Percentiles rank a stretch among this genome's conserved stretches.
These are phyloP conservation scores for Pteropus rufus DNA, from an alignment of 2,797 vertebrate genomes.

Conservation along the genomic window DNA sequence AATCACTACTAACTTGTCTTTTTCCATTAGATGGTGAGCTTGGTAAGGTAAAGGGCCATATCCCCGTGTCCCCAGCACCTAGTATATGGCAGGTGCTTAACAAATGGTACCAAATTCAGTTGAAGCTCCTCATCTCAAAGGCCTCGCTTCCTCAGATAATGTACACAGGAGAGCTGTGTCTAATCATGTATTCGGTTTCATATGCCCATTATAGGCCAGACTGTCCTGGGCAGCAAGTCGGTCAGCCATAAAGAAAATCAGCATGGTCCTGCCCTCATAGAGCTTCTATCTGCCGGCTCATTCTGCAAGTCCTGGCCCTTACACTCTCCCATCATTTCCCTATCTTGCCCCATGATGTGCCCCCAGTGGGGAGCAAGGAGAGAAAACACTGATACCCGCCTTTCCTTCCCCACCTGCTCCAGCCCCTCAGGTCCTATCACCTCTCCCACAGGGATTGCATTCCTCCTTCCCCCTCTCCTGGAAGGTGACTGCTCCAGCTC, in stretches of 20 bases:
- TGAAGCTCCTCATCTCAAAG: not conserved
- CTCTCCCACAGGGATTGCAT: not conserved
- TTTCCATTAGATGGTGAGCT: not conserved
- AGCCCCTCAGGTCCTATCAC: not conserved
- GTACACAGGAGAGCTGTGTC: not conserved
- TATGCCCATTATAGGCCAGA: not conserved
- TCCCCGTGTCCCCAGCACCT: not conserved
- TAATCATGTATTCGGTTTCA: not conserved
- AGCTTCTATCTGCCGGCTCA: not conserved
- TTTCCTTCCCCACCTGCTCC: not conserved
- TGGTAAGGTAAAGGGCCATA: not conserved
- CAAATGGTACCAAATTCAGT: not conserved
- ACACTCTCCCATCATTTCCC: not conserved
- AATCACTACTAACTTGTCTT: not conserved
- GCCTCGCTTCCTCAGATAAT: not conserved
- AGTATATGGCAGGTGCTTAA: not conserved
- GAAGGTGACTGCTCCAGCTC: constrained; percentile 51
- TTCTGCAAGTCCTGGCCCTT: not conserved
- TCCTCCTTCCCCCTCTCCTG: not conserved
- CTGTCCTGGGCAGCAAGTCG: not conserved
- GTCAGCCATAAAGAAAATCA: not conserved
- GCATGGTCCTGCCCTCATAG: not conserved
- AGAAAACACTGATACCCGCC: not conserved
- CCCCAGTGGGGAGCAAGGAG: not conserved
- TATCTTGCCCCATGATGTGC: not conserved